Percentiles rank a stretch among this genome's conserved stretches.
These are phyloP conservation scores for Cepphus grylle DNA, from an alignment of 2,113 vertebrate genomes.

Conservation along the genomic window DNA sequence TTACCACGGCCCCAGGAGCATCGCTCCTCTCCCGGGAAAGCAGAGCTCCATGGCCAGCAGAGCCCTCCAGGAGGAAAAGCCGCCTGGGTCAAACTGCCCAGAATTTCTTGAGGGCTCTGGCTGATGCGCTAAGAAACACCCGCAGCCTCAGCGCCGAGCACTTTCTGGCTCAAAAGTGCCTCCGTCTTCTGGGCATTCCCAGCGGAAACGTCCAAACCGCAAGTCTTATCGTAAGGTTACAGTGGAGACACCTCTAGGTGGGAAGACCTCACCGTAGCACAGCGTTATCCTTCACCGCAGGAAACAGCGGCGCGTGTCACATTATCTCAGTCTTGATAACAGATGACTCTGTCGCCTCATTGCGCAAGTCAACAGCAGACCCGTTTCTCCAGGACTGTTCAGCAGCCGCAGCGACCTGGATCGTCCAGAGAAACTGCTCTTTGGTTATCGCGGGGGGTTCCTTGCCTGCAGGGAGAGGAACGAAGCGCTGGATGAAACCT, in stretches of 20 bases:
- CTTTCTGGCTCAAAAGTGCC: background rate
- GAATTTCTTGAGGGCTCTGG: background rate
- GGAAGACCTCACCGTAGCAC: background rate
- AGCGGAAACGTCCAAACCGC: accelerated
- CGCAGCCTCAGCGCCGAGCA: accelerated
- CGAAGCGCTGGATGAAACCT: background rate
- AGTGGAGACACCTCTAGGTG: background rate
- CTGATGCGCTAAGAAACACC: background rate
- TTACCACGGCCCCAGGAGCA: background rate
- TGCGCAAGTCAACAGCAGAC: background rate
- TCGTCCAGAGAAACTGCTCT: conserved; percentile 38
- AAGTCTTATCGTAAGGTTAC: background rate
- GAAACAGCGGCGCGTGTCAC: background rate
- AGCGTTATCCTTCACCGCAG: background rate
- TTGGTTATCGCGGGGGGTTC: conserved; percentile 46
- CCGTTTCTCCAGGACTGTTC: conserved; percentile 49
- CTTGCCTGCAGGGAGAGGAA: conserved; percentile 20
- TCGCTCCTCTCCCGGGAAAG: accelerated
- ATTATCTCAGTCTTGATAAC: conserved; percentile 35
- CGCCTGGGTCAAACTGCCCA: background rate
- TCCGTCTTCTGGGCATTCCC: background rate
- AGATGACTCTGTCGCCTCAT: accelerated
- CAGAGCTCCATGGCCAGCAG: background rate
- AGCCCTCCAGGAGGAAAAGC: background rate
- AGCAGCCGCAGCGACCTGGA: background rate